Conservation (phyloP, 2,888 invertebrate genomes). For the Acanthococcus lagerstroemiae region DNA sequence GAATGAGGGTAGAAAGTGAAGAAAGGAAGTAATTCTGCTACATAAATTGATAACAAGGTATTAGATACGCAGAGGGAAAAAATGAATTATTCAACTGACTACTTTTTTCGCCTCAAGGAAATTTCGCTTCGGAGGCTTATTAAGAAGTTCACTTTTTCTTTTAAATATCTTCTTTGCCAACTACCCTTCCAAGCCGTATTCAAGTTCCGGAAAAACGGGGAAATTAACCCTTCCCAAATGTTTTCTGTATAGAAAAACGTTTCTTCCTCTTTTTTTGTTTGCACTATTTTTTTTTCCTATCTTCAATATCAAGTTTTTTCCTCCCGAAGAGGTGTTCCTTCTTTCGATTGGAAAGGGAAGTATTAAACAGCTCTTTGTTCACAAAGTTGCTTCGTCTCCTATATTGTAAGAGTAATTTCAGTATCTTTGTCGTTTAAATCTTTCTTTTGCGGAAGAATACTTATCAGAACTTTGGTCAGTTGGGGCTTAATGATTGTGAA, state of each 20-base stretch:
- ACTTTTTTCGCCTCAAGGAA: conserved; percentile 13
- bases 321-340: conserved; percentile 11
- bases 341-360: conserved; percentile 2
- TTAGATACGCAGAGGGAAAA: no score
- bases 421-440: no score
- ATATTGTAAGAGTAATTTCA: no score
- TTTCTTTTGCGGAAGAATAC: no score
- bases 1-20: no score
- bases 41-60: no score
- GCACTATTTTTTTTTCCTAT: conserved; percentile 4
- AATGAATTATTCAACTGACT: conserved; percentile 18
- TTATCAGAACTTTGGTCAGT: no score
- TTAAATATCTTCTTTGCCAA: conserved; percentile 14
- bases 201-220: conserved; percentile 11
- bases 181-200: conserved; percentile 1
- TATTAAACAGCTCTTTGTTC: no score
- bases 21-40: no score
- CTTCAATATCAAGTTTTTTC: no score
- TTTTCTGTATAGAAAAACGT: conserved; percentile 7
- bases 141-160: background rate
- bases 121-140: conserved; percentile 23
- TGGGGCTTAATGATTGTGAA: no score
- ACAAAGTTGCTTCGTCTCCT: no score
- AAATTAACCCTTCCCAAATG: conserved; percentile 22
- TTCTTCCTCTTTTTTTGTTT: conserved; percentile 3